Conservation (phyloP, 2,888 invertebrate species). For the Hydrotaea cyrtoneurina region DNA sequence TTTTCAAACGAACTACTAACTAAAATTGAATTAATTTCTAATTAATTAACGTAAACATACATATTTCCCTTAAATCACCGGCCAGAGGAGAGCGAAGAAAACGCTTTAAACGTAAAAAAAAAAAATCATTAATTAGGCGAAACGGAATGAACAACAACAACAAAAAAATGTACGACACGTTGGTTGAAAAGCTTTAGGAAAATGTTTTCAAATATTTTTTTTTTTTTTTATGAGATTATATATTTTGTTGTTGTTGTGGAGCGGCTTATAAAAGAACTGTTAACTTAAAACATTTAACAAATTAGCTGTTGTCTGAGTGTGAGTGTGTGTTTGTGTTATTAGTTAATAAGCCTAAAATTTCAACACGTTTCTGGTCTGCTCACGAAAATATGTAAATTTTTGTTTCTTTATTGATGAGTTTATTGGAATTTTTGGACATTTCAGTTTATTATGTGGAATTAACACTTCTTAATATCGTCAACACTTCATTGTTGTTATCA, state of each 20-base stretch:
- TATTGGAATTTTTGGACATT: background rate
- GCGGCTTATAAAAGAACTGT: background rate
- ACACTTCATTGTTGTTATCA: background rate
- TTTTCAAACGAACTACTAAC: background rate
- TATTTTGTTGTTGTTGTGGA: background rate
- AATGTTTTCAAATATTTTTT: background rate
- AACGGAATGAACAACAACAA: background rate
- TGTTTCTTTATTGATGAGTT: background rate
- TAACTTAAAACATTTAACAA: background rate
- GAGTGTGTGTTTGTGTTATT: background rate
- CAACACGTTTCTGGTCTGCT: too few species aligned
- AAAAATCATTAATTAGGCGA: background rate
- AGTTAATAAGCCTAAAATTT: background rate
- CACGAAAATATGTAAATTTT: background rate
- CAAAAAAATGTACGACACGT: too few species aligned
- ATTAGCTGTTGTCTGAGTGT: background rate
- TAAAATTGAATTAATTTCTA: slow-evolving; percentile 41
- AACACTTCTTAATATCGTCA: background rate
- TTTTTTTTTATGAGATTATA: background rate
- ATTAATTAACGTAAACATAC: slow-evolving; percentile 37
- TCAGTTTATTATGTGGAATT: background rate
- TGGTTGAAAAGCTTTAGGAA: background rate
- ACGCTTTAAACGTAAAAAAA: background rate
- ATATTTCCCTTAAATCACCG: background rate
- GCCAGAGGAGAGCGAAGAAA: background rate